Conservation (phyloP, 64 coral and sea anemone genomes). For the Orbicella faveolata region DNA sequence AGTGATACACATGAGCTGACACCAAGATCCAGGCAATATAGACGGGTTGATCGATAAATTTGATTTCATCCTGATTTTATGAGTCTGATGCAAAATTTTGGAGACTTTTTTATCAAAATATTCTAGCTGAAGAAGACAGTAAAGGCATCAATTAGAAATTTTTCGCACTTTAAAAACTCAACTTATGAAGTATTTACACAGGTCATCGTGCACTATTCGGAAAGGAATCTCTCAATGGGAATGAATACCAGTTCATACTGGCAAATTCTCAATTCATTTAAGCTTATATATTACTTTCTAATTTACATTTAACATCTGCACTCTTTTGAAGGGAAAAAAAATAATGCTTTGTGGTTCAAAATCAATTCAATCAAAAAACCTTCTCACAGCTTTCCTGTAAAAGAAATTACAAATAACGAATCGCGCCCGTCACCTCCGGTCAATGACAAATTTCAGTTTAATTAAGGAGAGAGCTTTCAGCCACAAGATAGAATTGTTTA, state of each 20-base stretch:
- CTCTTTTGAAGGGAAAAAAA: background rate
- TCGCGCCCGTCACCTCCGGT: background rate
- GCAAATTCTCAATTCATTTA: slow-evolving; percentile 1
- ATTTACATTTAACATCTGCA: slow-evolving; percentile 31
- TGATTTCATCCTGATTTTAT: background rate
- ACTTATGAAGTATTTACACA: background rate
- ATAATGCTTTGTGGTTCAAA: background rate
- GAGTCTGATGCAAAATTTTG: background rate
- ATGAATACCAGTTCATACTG: background rate
- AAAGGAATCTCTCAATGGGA: slow-evolving; percentile 1
- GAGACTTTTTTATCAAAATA: background rate
- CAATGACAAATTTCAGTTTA: slow-evolving; percentile 40
- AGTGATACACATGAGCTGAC: background rate
- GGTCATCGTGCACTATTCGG: background rate
- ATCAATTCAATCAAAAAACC: background rate
- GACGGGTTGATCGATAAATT: background rate
- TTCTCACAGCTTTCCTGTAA: background rate
- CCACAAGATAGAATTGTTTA: slow-evolving; percentile 38
- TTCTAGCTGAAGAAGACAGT: background rate
- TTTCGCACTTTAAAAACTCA: background rate
- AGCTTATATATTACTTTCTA: slow-evolving; percentile 2
- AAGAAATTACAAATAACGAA: slow-evolving; percentile 21
- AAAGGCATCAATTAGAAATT: background rate
- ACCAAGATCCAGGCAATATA: background rate
- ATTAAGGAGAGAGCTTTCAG: slow-evolving; percentile 40